phyloP scores from a whole-genome alignment of 2,797 vertebrate species.

The Diplodus sargus region DNA sequence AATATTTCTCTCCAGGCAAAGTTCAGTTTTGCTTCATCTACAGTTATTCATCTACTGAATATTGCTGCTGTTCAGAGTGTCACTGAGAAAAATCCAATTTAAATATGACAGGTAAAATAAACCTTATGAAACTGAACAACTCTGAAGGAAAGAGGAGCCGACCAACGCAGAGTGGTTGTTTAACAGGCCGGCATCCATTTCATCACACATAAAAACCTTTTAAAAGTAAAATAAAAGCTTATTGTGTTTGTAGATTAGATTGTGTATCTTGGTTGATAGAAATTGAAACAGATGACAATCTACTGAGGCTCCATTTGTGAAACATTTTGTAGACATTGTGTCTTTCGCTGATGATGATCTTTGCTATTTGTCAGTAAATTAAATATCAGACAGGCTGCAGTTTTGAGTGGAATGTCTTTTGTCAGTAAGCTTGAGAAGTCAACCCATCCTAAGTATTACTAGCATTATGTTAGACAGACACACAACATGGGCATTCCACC shows the following conservation, averaged over 20 bases:
- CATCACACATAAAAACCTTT: not conserved
- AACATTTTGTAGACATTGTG: not conserved
- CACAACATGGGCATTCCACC: too few relatives aligned
- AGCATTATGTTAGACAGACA: too few relatives aligned
- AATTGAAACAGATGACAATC: not conserved
- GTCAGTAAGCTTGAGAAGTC: too few relatives aligned
- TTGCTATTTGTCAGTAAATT: too few relatives aligned
- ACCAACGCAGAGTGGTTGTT: not conserved
- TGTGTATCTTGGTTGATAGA: not conserved
- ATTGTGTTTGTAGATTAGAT: not conserved
- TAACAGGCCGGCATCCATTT: not conserved
- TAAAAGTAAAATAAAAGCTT: not conserved
- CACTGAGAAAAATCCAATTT: slow-evolving; percentile 15
- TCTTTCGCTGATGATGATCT: not conserved
- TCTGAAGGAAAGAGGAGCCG: not conserved
- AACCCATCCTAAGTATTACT: too few relatives aligned
- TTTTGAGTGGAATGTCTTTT: too few relatives aligned
- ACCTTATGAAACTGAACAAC: slow-evolving; percentile 9
- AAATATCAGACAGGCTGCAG: too few relatives aligned
- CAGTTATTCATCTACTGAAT: slow-evolving; percentile 19
- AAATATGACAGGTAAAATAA: not conserved
- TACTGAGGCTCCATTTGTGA: not conserved
- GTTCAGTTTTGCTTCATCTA: not conserved
- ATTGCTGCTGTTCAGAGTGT: slow-evolving; percentile 19
- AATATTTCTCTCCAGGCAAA: slow-evolving; percentile 10